These are phyloP conservation scores for Astreopora myriophthalma DNA, from an alignment of 64 coral and sea anemone genomes.

Conservation along the genomic window DNA sequence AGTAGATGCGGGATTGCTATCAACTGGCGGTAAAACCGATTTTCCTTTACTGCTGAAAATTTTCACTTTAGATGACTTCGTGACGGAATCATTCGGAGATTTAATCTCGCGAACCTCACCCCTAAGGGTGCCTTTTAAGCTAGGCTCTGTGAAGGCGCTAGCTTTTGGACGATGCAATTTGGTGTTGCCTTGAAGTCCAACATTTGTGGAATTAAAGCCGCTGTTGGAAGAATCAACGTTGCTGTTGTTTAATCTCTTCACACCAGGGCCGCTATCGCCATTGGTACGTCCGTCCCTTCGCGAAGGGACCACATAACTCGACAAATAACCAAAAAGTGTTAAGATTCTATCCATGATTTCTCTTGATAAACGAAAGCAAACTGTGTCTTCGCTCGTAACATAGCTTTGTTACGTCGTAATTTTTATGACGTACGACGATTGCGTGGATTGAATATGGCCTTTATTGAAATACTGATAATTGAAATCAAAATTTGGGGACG, in stretches of 20 bases:
- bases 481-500: too few species aligned
- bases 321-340: slow-evolving; percentile 1
- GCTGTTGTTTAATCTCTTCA: neutral
- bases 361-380: neutral
- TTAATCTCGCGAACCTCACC: neutral
- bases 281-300: neutral
- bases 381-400: neutral
- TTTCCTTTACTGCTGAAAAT: neutral
- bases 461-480: too few species aligned
- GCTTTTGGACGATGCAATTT: neutral
- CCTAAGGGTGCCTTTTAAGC: neutral
- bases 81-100: neutral
- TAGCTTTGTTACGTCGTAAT: slow-evolving; percentile 8
- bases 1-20: neutral
- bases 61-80: neutral
- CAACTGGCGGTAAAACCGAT: neutral
- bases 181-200: neutral
- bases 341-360: slow-evolving; percentile 21
- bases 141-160: neutral
- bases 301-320: neutral
- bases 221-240: neutral
- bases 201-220: neutral
- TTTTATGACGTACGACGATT: neutral
- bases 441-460: neutral
- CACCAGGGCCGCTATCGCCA: neutral